Evolutionary conservation across 2,797 vertebrate species (phyloP), one percentile per base, ranked within the genome.

Genomic region (Steatocranus sp.): DNA sequence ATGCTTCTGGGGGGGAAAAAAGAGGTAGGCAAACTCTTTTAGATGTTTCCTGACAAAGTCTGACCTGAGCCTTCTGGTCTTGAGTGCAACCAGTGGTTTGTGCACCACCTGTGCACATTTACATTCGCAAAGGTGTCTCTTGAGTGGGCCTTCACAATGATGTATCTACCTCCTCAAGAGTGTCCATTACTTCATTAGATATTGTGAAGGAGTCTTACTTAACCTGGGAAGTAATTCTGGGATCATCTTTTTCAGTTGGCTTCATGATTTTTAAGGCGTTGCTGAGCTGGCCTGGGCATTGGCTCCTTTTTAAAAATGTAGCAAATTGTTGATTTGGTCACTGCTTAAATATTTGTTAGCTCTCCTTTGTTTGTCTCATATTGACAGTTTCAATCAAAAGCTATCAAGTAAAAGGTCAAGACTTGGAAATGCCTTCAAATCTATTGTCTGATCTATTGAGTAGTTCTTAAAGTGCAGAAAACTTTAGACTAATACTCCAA

Each of bases 1-100:
- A 7, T 32, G 27, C 27, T 58, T 32, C 15, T 1, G 3, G 54
- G 27, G 25, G 48, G 1, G 3, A 0, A 1, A 5, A 8, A 15
- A 53, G 17, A 32, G 18, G 32, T n/a, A 58, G 17, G 56, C 20
- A 68, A 41, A 25, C 36, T 23, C 5, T 4, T 36, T 61, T 25
- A 68, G 15, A 25, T 10, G 5, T 23, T 43, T 68, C 4, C 14
- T 43, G 63, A 4, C 8, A 17, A 43, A 68, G 20, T 43, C 63
- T 68, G 38, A 43, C 38, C 63, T 68, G 38, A 17, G 36, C 38
- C 38, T 43, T 25, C 63, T 68, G 63, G 36, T 68, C 14, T 25
- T 25, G 38, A 68, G 38, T 43, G 63, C 20, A 43, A 43, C 38
- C 20, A 43, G 38, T 43, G 23, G 23, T 27, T 70, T 70, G 38